A percentile compares a stretch with the other conserved stretches of the same genome.
Conservation (phyloP, 2,113 vertebrate genomes). For the Apaloderma vittatum region DNA sequence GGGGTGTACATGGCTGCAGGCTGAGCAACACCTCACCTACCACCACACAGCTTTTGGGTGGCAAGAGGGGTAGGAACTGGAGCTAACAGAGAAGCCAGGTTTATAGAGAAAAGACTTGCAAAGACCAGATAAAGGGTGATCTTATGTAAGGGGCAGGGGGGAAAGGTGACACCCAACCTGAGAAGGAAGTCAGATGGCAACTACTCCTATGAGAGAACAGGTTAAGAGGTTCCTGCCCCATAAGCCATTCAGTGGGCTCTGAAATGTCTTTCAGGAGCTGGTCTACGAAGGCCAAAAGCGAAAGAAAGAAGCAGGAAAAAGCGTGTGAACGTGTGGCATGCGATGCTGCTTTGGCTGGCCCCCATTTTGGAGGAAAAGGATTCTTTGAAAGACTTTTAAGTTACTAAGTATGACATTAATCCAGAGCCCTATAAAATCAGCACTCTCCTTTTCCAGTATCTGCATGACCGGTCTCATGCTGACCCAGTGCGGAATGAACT, state of each 20-base stretch:
- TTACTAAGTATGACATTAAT: constrained; percentile 13
- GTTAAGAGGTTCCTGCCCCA: not conserved
- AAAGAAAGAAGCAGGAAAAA: not conserved
- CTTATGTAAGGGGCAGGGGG: not conserved
- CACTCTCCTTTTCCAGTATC: not conserved
- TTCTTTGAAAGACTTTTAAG: constrained; percentile 9
- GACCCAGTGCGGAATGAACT: not conserved
- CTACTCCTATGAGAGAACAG: not conserved
- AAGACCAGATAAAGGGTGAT: not conserved
- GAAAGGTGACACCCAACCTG: not conserved
- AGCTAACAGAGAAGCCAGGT: not conserved
- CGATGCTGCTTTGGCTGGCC: not conserved
- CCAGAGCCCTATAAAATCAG: constrained; percentile 17
- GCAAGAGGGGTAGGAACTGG: not conserved
- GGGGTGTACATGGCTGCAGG: not conserved
- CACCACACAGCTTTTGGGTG: not conserved
- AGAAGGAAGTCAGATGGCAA: not conserved
- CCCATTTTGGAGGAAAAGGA: not conserved
- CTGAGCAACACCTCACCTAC: not conserved
- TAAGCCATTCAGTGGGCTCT: not conserved
- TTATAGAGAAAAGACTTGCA: not conserved
- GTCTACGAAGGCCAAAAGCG: not conserved
- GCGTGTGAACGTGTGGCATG: not conserved
- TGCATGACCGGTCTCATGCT: not conserved
- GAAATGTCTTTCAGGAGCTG: not conserved